phyloP scores from a whole-genome alignment of 2,797 vertebrate genomes.

The Anguilla pacifica region DNA sequence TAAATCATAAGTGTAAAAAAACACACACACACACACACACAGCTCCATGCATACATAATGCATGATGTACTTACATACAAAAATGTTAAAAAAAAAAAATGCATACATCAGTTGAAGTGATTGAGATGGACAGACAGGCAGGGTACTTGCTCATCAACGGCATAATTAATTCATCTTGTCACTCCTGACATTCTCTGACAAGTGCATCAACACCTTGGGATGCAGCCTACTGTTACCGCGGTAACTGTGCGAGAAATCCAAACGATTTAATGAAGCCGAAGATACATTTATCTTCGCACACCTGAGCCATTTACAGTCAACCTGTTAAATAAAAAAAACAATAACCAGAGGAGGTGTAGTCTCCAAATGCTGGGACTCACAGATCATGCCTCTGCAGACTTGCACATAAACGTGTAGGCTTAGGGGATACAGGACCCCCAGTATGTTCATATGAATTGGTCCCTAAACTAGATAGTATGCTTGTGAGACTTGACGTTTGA shows the following conservation, averaged over 20 bases:
- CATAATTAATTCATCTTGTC: conserved; percentile 33
- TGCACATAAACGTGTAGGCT: neutral
- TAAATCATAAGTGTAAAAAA: neutral
- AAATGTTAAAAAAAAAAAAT: no score
- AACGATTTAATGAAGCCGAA: conserved; percentile 58
- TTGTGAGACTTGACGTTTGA: neutral
- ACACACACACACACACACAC: neutral
- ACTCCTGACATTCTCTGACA: conserved; percentile 25
- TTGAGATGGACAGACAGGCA: neutral
- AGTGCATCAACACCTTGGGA: conserved; percentile 32
- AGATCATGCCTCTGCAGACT: neutral
- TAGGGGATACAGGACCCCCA: neutral
- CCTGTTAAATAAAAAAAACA: neutral
- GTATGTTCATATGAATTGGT: neutral
- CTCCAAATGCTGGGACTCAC: neutral
- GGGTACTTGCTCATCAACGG: neutral
- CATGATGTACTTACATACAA: neutral
- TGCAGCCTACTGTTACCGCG: conserved; percentile 46
- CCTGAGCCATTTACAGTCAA: conserved; percentile 25
- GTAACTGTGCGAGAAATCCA: conserved; percentile 43
- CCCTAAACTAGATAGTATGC: neutral
- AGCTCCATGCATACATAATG: neutral
- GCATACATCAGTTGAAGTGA: neutral
- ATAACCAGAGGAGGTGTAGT: neutral
- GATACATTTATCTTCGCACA: conserved; percentile 56